A percentile compares a stretch with the other conserved stretches of the same genome.
These are phyloP conservation scores for Emydoidea blandingii DNA, from an alignment of 2,797 vertebrate species.

Conservation along the genomic window DNA sequence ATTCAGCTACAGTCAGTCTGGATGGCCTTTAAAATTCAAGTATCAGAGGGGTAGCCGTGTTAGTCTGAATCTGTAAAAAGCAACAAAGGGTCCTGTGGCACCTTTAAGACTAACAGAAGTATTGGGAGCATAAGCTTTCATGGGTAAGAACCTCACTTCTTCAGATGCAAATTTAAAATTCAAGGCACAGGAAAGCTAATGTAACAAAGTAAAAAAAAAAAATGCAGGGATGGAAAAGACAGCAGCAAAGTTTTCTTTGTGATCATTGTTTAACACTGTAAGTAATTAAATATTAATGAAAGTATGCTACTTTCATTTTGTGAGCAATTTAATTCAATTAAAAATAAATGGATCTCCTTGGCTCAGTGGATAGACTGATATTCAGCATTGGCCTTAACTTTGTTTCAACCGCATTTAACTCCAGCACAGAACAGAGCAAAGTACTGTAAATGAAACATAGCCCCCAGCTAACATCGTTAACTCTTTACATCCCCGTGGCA, in stretches of 20 bases:
- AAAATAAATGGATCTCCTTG: slow-evolving; percentile 87
- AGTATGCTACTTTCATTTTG: slow-evolving; percentile 87
- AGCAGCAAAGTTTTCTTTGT: slow-evolving; percentile 82
- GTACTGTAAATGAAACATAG: slow-evolving; percentile 57
- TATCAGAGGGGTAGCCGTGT: too few species aligned
- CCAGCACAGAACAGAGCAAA: slow-evolving; percentile 57
- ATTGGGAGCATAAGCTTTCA: too few species aligned
- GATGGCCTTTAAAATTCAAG: slow-evolving; percentile 53
- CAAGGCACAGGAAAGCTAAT: slow-evolving; percentile 60
- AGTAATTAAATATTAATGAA: slow-evolving; percentile 88
- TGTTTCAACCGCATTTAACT: slow-evolving; percentile 74
- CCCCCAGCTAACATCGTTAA: slow-evolving; percentile 67
- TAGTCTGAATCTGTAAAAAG: too few species aligned
- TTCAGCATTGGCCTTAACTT: slow-evolving; percentile 78
- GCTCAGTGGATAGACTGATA: slow-evolving; percentile 82
- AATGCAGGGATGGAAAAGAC: slow-evolving; percentile 69
- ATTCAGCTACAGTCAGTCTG: background rate
- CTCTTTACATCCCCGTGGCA: slow-evolving; percentile 59
- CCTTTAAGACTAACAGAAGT: too few species aligned
- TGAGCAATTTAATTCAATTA: slow-evolving; percentile 90
- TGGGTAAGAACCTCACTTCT: too few species aligned
- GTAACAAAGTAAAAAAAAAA: slow-evolving; percentile 64
- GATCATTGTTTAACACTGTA: slow-evolving; percentile 85
- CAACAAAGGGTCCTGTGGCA: too few species aligned
- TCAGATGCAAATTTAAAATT: too few species aligned